Evolutionary conservation across 2,113 vertebrate species (phyloP), one percentile per base, ranked within the genome.

Genomic region (Notiomystis cincta): DNA sequence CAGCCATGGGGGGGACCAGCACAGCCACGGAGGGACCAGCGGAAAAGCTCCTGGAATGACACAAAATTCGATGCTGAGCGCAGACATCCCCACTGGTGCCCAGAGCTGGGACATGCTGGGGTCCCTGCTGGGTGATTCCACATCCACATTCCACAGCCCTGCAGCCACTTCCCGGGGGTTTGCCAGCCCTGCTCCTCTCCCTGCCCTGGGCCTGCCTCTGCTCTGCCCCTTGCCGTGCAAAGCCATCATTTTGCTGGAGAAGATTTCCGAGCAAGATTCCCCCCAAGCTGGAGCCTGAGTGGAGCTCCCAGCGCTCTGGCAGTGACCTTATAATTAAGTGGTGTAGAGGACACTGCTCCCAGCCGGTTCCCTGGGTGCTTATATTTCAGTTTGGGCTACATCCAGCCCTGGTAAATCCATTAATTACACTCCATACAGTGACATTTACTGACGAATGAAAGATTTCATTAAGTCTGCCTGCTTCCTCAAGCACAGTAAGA

Each of bases 391-490:
- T 87, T 97, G 95, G 92, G 96, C 92, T 91, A 57, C 90, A 82
- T 96, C 96, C 95, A 97, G 95, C 87, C 75, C 95, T 73, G 79
- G 76, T 83, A 96, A 96, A 97, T 95, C 94, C 93, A 96, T 95
- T 97, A 97, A 97, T 97, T 97, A 97, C 93, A 95, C 89, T 90
- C 94, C 95, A 80, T 73, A 90, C 83, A 79, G 94, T 85, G 84
- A 87, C 92, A 76, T 97, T 97, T 97, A 95, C 97, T 86, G 93
- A 95, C 37, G 1, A 97, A 91, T 73, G 89, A 90, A 96, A 84
- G 94, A 93, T 97, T 97, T 97, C 96, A 94, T 97, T 94, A 84
- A 77, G 89, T 57, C 79, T 0, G 4, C 54, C 69, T 77, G 89
- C 92, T 57, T 95, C 94, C 94, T 79, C 70, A 33, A 56, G 95